These are phyloP conservation scores for Mustela lutreola DNA, from an alignment of 2,113 vertebrate genomes.

Conservation along the genomic window DNA sequence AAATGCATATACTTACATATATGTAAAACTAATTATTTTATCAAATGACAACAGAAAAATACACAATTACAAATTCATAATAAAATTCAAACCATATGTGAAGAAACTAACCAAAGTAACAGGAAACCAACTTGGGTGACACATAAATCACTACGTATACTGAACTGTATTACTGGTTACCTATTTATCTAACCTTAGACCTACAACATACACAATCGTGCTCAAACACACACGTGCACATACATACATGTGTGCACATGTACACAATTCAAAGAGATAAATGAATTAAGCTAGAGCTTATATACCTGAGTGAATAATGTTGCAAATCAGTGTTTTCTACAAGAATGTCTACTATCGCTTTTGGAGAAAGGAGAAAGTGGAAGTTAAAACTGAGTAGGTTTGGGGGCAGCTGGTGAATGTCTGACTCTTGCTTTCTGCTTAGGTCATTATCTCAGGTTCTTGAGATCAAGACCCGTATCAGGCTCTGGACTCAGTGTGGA, in stretches of 20 bases:
- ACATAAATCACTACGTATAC: neutral
- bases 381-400: neutral
- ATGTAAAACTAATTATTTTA: constrained; percentile 22
- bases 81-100: constrained; percentile 46
- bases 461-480: neutral
- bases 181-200: neutral
- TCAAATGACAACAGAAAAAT: constrained; percentile 66
- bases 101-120: constrained; percentile 57
- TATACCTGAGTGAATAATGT: constrained; percentile 10
- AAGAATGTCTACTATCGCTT: constrained; percentile 2
- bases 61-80: constrained; percentile 63
- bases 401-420: neutral
- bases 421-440: neutral
- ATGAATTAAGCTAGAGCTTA: constrained; percentile 46
- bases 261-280: constrained; percentile 24
- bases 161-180: neutral
- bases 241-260: neutral
- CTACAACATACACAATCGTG: neutral
- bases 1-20: neutral
- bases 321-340: constrained; percentile 1
- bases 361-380: neutral
- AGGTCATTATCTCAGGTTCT: neutral
- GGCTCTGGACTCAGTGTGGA: neutral
- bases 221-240: neutral
- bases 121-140: neutral